Evolutionary conservation across 2,113 vertebrate species (phyloP).

Genomic region (Hypomesus transpacificus): DNA sequence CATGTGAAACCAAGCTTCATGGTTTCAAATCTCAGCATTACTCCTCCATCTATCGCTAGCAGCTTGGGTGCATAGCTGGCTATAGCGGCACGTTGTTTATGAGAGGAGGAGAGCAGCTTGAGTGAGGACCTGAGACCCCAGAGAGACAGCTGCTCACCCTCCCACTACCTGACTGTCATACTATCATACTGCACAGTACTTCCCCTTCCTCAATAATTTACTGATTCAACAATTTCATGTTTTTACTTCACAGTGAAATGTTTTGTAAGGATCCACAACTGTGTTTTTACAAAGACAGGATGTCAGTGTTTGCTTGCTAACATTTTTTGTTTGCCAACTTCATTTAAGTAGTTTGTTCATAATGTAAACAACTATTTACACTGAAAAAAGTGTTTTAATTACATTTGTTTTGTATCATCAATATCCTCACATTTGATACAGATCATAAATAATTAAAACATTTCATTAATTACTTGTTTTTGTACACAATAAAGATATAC

Average conservation of each 20-base stretch:
- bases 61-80: too few relatives aligned
- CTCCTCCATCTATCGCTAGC: too few relatives aligned
- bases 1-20: constrained; percentile 8
- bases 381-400: constrained; percentile 2
- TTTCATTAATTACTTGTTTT: constrained; percentile 18
- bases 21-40: too few relatives aligned
- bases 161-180: too few relatives aligned
- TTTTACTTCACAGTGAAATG: constrained; percentile 5
- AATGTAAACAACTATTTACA: constrained; percentile 4
- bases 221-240: neutral
- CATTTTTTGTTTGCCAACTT: neutral
- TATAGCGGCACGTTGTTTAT: too few relatives aligned
- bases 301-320: neutral
- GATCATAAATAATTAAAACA: neutral
- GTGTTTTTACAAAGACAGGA: neutral
- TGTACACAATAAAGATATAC: constrained; percentile 26
- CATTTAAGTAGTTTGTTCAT: neutral
- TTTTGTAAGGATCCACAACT: neutral
- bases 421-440: constrained; percentile 5
- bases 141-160: too few relatives aligned
- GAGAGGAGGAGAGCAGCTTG: too few relatives aligned
- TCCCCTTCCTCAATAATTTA: neutral
- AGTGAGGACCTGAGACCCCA: constrained; percentile 24
- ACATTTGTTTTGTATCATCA: constrained; percentile 2
- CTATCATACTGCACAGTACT: neutral